Percentiles rank a stretch among this genome's conserved stretches.
Conservation (phyloP, 2,113 vertebrate species). For the Morphnarchus princeps region DNA sequence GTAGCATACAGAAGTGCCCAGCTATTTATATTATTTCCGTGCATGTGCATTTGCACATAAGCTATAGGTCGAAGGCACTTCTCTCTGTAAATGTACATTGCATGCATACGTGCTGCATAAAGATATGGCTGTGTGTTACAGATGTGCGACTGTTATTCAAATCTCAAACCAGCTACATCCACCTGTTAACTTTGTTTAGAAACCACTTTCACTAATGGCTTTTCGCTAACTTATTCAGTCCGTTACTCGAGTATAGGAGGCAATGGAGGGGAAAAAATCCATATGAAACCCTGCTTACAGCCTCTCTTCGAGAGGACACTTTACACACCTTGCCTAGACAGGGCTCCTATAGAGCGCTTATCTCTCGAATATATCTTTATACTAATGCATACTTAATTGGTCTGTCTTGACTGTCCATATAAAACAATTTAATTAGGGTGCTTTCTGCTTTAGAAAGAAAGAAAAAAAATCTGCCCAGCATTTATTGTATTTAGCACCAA, state of each 20-base stretch:
- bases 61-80: neutral
- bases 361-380: conserved; percentile 77
- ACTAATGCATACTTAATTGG: conserved; percentile 80
- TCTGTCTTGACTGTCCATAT: conserved; percentile 76
- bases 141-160: conserved; percentile 6
- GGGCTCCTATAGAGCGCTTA: conserved; percentile 62
- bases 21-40: neutral
- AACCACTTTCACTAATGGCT: conserved; percentile 66
- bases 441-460: conserved; percentile 73
- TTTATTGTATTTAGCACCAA: conserved; percentile 84
- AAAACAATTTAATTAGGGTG: conserved; percentile 83
- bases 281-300: conserved; percentile 46
- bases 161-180: conserved; percentile 44
- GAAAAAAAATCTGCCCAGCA: conserved; percentile 71
- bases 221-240: conserved; percentile 57
- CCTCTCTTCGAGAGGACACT: conserved; percentile 41
- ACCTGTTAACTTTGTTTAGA: conserved; percentile 70
- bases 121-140: neutral
- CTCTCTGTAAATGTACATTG: neutral
- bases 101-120: neutral
- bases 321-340: conserved; percentile 57
- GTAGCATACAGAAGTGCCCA: neutral
- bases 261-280: conserved; percentile 54
- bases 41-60: neutral
- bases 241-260: conserved; percentile 42